phyloP scores from a whole-genome alignment of 2,888 invertebrate species.

The Troides oblongomaculatus region DNA sequence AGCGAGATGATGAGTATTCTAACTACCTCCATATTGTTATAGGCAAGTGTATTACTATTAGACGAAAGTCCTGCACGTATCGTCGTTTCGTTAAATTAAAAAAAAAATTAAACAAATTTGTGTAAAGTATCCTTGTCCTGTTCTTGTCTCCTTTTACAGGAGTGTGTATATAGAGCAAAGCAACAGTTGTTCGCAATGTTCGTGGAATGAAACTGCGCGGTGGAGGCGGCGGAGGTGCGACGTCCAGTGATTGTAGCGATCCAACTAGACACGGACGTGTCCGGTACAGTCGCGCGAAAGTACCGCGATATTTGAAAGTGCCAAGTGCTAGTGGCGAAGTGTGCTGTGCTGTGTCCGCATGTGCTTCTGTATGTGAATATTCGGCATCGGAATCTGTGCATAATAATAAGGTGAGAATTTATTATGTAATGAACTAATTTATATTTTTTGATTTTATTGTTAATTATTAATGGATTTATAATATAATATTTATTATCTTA shows the following conservation, averaged over 20 bases:
- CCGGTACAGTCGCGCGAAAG: background rate
- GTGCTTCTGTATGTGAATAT: slow-evolving; percentile 9
- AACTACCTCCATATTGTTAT: no score
- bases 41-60: no score
- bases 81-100: no score
- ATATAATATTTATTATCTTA: no score
- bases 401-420: no score
- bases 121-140: slow-evolving; percentile 8
- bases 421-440: no score
- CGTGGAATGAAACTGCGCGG: slow-evolving; percentile 41
- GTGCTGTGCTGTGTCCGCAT: slow-evolving; percentile 4
- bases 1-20: no score
- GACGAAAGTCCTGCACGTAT: no score
- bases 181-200: slow-evolving; percentile 27
- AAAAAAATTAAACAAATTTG: slow-evolving; percentile 12
- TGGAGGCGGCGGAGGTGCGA: slow-evolving; percentile 43
- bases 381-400: no score
- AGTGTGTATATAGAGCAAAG: slow-evolving; percentile 19
- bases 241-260: slow-evolving; percentile 58
- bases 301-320: slow-evolving; percentile 20
- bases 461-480: no score
- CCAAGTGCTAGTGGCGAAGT: background rate
- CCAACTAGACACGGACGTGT: slow-evolving; percentile 55
- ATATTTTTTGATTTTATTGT: no score
- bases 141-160: slow-evolving; percentile 12